Conservation (phyloP, 2,888 invertebrate genomes). For the Onchidella celtica region DNA sequence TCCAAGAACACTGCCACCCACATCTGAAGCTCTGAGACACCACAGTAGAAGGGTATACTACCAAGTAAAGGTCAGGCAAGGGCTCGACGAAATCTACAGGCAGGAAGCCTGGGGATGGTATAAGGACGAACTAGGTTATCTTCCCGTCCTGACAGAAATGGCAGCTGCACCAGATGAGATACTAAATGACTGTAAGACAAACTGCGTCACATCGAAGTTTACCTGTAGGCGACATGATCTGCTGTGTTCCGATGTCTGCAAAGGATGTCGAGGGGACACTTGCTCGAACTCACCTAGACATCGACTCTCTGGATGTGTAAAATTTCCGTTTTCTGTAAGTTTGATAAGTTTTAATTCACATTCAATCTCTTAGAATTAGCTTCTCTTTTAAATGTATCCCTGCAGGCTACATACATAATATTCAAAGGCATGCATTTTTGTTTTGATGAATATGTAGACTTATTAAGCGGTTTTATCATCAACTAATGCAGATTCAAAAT, state of each 20-base stretch:
- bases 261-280: not conserved
- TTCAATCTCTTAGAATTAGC: too few relatives aligned
- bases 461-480: too few relatives aligned
- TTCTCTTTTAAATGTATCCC: too few relatives aligned
- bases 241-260: not conserved
- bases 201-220: not conserved
- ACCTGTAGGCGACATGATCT: not conserved
- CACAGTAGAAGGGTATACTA: not conserved
- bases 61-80: not conserved
- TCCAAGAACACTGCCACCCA: not conserved
- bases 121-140: not conserved
- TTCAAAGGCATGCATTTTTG: too few relatives aligned
- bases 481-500: too few relatives aligned
- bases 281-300: not conserved
- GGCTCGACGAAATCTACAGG: not conserved
- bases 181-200: not conserved
- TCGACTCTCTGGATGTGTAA: too few relatives aligned
- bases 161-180: not conserved
- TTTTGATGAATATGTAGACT: too few relatives aligned
- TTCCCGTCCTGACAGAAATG: not conserved
- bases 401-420: too few relatives aligned
- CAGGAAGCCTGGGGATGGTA: not conserved
- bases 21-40: not conserved
- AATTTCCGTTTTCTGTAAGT: too few relatives aligned
- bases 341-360: too few relatives aligned